These are phyloP conservation scores for Willisornis vidua DNA, from an alignment of 2,113 vertebrate genomes.

Conservation along the genomic window DNA sequence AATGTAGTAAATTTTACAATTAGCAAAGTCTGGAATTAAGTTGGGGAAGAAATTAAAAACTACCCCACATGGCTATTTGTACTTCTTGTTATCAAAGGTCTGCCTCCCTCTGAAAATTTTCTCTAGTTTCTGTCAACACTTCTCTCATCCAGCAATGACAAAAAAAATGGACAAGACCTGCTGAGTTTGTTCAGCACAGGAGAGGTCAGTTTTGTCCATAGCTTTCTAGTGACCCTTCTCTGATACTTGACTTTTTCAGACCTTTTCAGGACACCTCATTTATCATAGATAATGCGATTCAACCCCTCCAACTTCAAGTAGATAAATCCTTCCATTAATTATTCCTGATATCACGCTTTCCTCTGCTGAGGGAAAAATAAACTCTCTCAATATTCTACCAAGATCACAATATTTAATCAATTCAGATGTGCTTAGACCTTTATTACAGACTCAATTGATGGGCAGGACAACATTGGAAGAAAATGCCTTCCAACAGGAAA, in stretches of 20 bases:
- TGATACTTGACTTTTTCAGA: background rate
- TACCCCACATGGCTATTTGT: background rate
- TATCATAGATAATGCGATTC: background rate
- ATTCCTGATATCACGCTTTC: background rate
- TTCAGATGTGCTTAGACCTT: background rate
- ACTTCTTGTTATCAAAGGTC: background rate
- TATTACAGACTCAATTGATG: background rate
- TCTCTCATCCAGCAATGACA: background rate
- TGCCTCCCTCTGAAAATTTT: background rate
- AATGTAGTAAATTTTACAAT: background rate
- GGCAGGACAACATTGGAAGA: background rate
- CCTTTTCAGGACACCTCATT: background rate
- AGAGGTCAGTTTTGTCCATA: background rate
- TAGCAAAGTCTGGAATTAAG: background rate
- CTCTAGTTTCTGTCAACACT: background rate
- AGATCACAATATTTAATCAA: background rate
- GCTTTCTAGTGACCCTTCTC: background rate
- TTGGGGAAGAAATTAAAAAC: background rate
- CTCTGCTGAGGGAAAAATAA: fast-evolving
- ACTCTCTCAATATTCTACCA: background rate
- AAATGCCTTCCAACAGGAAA: background rate
- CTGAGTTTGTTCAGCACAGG: background rate
- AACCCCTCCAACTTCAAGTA: background rate
- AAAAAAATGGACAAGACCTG: background rate
- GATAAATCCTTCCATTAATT: background rate